phyloP scores from a whole-genome alignment of 2,113 vertebrate species.

The Camelus bactrianus region DNA sequence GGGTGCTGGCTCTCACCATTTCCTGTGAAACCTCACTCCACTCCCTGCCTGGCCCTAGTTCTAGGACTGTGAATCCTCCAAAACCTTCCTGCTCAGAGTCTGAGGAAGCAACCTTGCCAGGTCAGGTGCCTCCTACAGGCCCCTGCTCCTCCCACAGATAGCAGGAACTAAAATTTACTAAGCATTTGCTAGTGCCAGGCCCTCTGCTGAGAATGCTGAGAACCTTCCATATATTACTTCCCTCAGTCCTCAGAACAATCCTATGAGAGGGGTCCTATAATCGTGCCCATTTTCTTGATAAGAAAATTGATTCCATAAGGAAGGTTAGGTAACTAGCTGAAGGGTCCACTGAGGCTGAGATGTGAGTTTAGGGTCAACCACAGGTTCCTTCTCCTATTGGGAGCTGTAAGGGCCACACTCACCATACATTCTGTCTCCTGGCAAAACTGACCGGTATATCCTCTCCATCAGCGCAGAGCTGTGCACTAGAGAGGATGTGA shows the following conservation, averaged over 20 bases:
- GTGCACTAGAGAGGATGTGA: background rate
- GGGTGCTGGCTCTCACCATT: background rate
- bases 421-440: background rate
- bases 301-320: background rate
- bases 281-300: background rate
- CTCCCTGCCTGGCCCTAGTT: background rate
- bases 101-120: background rate
- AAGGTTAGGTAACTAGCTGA: background rate
- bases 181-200: background rate
- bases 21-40: background rate
- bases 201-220: background rate
- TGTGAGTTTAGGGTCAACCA: background rate
- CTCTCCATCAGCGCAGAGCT: background rate
- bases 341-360: background rate
- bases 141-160: background rate
- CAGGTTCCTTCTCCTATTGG: background rate
- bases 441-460: background rate
- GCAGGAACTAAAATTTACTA: background rate
- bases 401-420: background rate
- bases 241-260: background rate
- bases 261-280: background rate
- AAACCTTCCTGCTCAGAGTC: background rate
- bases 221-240: background rate
- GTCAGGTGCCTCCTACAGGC: background rate
- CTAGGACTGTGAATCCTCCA: background rate